Base-by-base conservation (phyloP, 1,140 invertebrate genomes). In the Lutraria rhynchaena region DNA sequence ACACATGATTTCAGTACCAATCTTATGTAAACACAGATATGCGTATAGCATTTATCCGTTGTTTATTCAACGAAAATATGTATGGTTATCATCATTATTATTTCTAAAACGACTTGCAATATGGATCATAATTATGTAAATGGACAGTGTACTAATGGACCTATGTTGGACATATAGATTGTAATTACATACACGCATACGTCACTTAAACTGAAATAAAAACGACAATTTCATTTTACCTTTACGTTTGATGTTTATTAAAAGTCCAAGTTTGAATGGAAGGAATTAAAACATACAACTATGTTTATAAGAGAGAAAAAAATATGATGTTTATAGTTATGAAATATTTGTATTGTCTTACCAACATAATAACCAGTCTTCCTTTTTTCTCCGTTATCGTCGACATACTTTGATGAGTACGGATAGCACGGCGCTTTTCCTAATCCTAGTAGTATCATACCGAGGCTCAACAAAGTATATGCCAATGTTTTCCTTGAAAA, bases 301-400 rank as follows among this genome's bases (percentile, higher is more conserved):
- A 13, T 13, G 11, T n/a, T 11, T n/a, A 49, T 13, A n/a, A 49
- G n/a, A 49, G n/a, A n/a, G 11, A 13, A 13, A n/a, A 13, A 13
- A 13, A 11, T n/a, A 13, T 11, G 46, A 49, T 49, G 46, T 49
- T n/a, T 49, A 49, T 49, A n/a, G n/a, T n/a, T n/a, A n/a, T n/a
- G n/a, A 9, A n/a, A n/a, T n/a, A n/a, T n/a, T n/a, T n/a, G n/a
- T n/a, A n/a, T 69, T 49, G 33, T 19, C n/a, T 57, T 80, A 80
- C 76, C 76, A 5, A 80, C 41, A 22, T 80, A 80, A 31, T 58
- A 80, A 41, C 76, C 76, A 19, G 76, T 80, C 58, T 80, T 80
- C 53, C 51, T 24, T 46, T 80, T 51, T 33, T 80, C 76, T 0
- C 67, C 76, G 27, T 70, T 80, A 35, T 80, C 76, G 27, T 80